A percentile compares a stretch with the other conserved stretches of the same genome.
These are phyloP conservation scores for Sinonovacula constricta DNA, from an alignment of 1,140 invertebrate genomes.

Conservation along the genomic window DNA sequence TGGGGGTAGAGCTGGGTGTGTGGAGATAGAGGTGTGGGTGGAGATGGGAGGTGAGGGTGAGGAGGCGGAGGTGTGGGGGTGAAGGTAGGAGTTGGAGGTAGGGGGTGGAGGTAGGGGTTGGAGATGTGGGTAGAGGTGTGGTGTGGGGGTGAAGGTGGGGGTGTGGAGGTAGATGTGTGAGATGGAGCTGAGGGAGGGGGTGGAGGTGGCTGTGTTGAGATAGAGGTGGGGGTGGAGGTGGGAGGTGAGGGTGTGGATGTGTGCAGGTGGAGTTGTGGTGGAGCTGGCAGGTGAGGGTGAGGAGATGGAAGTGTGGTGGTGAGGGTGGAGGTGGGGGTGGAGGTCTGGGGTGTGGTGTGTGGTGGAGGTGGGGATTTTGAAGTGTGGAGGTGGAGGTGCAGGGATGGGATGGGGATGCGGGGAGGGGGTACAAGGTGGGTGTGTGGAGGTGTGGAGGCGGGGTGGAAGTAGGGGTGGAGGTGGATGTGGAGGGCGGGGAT, in stretches of 20 bases:
- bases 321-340: background rate
- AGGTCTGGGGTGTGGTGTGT: background rate
- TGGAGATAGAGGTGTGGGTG: too few species aligned
- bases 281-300: background rate
- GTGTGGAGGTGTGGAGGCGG: background rate
- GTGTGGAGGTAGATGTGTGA: background rate
- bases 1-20: too few species aligned
- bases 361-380: background rate
- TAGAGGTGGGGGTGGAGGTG: background rate
- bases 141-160: too few species aligned
- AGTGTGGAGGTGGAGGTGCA: background rate
- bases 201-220: background rate
- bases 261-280: background rate
- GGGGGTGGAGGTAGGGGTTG: too few species aligned
- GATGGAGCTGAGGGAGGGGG: background rate
- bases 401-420: background rate
- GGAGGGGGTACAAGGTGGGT: background rate
- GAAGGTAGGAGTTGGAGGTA: too few species aligned
- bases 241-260: background rate
- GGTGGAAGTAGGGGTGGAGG: too few species aligned
- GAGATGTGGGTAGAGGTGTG: too few species aligned
- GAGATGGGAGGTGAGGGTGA: too few species aligned
- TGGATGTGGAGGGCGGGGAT: background rate
- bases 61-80: too few species aligned
- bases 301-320: background rate